A percentile compares a stretch with the other conserved stretches of the same genome.
Conservation (phyloP, 2,888 invertebrate species). For the Galerucella nymphaeae region DNA sequence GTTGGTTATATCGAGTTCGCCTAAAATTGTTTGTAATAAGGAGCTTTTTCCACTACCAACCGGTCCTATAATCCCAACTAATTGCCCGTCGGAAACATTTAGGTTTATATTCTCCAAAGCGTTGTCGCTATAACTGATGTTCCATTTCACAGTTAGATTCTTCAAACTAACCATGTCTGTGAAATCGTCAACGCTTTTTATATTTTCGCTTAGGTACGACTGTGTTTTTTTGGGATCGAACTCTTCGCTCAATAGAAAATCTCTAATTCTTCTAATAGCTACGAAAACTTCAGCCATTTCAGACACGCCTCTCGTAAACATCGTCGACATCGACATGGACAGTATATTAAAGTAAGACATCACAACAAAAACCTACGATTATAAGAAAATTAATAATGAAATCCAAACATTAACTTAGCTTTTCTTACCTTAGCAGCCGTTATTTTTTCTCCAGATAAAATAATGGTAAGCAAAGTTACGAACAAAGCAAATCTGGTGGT, state of each 20-base stretch:
- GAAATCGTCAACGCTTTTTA: slow-evolving; percentile 59
- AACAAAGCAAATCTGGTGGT: slow-evolving; percentile 84
- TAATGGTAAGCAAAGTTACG: slow-evolving; percentile 72
- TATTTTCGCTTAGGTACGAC: slow-evolving; percentile 49
- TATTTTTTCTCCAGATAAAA: slow-evolving; percentile 73
- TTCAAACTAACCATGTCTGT: slow-evolving; percentile 71
- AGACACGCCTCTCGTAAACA: slow-evolving; percentile 67
- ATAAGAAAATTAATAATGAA: neutral
- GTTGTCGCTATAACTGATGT: slow-evolving; percentile 54
- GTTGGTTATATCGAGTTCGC: slow-evolving; percentile 69
- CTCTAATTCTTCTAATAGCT: slow-evolving; percentile 63
- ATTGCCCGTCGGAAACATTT: slow-evolving; percentile 55
- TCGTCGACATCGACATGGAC: slow-evolving; percentile 68
- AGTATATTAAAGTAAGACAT: slow-evolving; percentile 68
- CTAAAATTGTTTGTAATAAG: slow-evolving; percentile 73
- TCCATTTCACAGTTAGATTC: slow-evolving; percentile 62
- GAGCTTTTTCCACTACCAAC: slow-evolving; percentile 64
- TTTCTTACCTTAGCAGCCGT: slow-evolving; percentile 74
- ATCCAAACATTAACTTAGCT: too few relatives aligned
- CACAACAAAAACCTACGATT: slow-evolving; percentile 66
- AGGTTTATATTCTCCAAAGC: slow-evolving; percentile 58
- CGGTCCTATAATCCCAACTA: slow-evolving; percentile 70
- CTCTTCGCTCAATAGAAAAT: slow-evolving; percentile 60
- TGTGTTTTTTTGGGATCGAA: slow-evolving; percentile 31
- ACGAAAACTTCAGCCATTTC: slow-evolving; percentile 65